Conservation (phyloP, 2,797 vertebrate species). For the Acanthurus tractus region DNA sequence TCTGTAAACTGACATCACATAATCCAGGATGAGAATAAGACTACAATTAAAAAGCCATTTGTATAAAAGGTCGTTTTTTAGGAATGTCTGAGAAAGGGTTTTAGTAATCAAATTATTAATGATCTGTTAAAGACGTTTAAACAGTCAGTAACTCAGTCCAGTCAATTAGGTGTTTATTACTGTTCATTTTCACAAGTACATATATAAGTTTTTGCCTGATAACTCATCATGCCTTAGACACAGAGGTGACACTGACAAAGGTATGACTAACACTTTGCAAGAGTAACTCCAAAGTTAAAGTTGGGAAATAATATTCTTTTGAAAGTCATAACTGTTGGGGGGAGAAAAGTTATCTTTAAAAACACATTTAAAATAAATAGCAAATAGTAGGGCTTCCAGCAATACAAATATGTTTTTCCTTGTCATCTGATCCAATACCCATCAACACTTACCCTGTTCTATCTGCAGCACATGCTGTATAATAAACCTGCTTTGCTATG, state of each 20-base stretch:
- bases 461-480: conserved; percentile 70
- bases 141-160: conserved; percentile 37
- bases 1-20: not conserved
- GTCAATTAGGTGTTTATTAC: conserved; percentile 76
- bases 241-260: conserved; percentile 53
- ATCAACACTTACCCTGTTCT: conserved; percentile 71
- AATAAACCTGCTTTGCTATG: conserved; percentile 30
- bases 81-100: not conserved
- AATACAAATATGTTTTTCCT: conserved; percentile 6
- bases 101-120: not conserved
- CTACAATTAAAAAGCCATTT: not conserved
- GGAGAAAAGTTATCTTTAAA: conserved; percentile 8
- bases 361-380: conserved; percentile 40
- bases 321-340: conserved; percentile 22
- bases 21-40: not conserved
- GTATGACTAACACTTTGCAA: conserved; percentile 48
- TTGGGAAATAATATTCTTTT: conserved; percentile 25
- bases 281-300: conserved; percentile 15
- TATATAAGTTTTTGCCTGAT: conserved; percentile 53
- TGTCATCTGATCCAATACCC: conserved; percentile 32
- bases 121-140: not conserved
- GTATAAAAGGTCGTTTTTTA: not conserved
- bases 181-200: conserved; percentile 68
- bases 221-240: conserved; percentile 63
- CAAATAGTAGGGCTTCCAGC: conserved; percentile 17